Percentiles rank a stretch among this genome's conserved stretches.
Conservation (phyloP, 2,113 vertebrate genomes). For the Mugil cephalus region DNA sequence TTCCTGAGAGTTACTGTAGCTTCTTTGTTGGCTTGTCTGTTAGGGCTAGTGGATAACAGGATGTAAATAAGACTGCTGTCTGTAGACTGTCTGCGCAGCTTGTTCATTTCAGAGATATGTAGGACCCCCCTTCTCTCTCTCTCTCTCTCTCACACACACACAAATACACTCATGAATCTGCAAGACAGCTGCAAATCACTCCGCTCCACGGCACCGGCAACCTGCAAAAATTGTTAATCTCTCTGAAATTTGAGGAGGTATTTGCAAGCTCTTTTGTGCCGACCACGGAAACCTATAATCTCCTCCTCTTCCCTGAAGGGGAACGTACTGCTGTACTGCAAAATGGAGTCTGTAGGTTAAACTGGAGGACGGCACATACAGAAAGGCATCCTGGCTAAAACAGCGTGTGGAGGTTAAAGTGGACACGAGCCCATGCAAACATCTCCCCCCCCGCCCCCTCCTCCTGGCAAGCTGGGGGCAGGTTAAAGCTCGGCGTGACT, state of each 20-base stretch:
- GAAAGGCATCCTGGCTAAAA: conserved; percentile 54
- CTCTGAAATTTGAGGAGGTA: conserved; percentile 46
- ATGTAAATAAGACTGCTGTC: conserved; percentile 70
- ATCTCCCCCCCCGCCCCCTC: not conserved
- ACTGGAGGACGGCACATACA: conserved; percentile 50
- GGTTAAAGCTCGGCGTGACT: conserved; percentile 4
- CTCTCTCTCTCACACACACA: not conserved
- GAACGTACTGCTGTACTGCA: conserved; percentile 48
- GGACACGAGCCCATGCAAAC: conserved; percentile 42
- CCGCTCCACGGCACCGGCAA: conserved; percentile 20
- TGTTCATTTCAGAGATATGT: conserved; percentile 64
- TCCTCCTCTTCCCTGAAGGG: conserved; percentile 53
- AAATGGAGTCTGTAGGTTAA: conserved; percentile 65
- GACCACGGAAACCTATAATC: conserved; percentile 35
- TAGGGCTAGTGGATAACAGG: conserved; percentile 50
- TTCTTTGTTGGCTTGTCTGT: conserved; percentile 63
- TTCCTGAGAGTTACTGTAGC: conserved; percentile 46
- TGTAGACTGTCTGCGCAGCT: conserved; percentile 52
- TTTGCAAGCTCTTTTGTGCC: conserved; percentile 38
- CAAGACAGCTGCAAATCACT: conserved; percentile 49
- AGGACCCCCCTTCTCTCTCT: conserved; percentile 27
- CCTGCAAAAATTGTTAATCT: conserved; percentile 32
- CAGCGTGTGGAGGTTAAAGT: conserved; percentile 50
- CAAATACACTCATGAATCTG: conserved; percentile 17
- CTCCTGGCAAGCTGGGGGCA: conserved; percentile 25